phyloP scores from a whole-genome alignment of 2,888 invertebrate genomes.

The Lasioglossum malachurum region DNA sequence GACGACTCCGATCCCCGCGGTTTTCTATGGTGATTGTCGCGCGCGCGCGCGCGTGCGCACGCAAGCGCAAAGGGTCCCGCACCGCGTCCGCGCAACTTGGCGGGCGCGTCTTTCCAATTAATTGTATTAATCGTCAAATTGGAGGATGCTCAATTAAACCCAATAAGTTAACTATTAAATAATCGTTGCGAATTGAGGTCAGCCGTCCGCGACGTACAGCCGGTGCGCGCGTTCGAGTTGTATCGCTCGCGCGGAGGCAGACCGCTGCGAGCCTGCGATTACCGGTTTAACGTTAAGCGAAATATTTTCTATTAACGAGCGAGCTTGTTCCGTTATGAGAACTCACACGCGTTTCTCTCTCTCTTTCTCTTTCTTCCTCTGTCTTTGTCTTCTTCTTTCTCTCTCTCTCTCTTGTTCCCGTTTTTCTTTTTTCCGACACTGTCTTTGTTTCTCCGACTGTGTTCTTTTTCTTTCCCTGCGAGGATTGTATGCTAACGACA shows the following conservation, averaged over 20 bases:
- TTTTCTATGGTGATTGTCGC: constrained; percentile 4
- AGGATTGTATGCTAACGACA: constrained; percentile 65
- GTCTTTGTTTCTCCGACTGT: not conserved
- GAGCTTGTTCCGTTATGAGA: constrained; percentile 48
- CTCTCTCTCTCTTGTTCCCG: not conserved
- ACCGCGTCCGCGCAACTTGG: constrained; percentile 23
- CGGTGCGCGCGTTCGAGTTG: constrained; percentile 37
- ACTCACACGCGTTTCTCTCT: constrained; percentile 2
- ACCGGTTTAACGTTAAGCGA: constrained; percentile 50
- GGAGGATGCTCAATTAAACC: constrained; percentile 84
- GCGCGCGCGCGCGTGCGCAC: constrained; percentile 47
- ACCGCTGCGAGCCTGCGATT: constrained; percentile 42
- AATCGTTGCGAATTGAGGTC: constrained; percentile 84
- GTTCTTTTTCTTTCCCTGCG: constrained; percentile 51
- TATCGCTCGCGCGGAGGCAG: constrained; percentile 25
- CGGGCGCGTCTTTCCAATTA: constrained; percentile 81
- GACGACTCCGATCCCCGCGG: not conserved
- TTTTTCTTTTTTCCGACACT: not conserved
- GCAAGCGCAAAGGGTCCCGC: constrained; percentile 42
- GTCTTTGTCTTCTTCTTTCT: not conserved
- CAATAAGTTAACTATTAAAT: constrained; percentile 85
- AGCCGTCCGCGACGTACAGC: constrained; percentile 75
- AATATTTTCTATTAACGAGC: constrained; percentile 53
- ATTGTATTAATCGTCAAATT: constrained; percentile 85
- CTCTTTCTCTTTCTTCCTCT: not conserved